Base-by-base conservation (phyloP, 2,113 vertebrate species). In the Aleadryas rufinucha region DNA sequence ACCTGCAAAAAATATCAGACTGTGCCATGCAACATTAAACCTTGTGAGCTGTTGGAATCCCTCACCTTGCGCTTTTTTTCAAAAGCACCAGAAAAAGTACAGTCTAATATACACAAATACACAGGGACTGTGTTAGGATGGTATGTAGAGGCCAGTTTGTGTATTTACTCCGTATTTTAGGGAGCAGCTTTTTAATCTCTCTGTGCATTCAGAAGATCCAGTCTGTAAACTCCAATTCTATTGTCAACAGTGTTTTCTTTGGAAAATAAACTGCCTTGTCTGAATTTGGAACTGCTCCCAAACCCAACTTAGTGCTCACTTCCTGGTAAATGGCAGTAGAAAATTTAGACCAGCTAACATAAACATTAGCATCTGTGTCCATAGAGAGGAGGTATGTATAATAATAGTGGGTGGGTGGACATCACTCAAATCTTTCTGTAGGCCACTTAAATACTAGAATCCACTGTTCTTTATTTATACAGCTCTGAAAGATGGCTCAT, bases 21-120 rank as follows among this genome's bases (percentile, higher is more conserved):
- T 61, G 47, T 90, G 52, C 87, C 75, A 96, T 60, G 90, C 87
- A 95, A 95, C 93, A 96, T 95, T 98, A 98, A 95, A 86, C 78
- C 74, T 97, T 68, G 45, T 49, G 86, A 97, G 94, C 78, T 89
- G 77, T 89, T 96, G 84, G 96, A 97, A 97, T 91, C 64, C 76
- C 76, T 94, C 93, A 95, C 65, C 83, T 59, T 17, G 7, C 89
- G 76, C 11, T 16, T 16, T 91, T 97, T 97, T 95, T 75, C 65
- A 97, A 96, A 97, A 91, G 50, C 54, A 81, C 47, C 45, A 91
- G 71, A 87, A 96, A 92, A 74, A 78, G 41, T 28, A 84, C 53
- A 42, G 87, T 66, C 50, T 94, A 81, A 86, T 61, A 49, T 60
- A 88, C 60, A 86, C 53, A 89, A 83, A 93, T 57, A 69, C 68